Evolutionary conservation across 2,113 vertebrate species (phyloP).

Genomic region (Macquaria ambigua): DNA sequence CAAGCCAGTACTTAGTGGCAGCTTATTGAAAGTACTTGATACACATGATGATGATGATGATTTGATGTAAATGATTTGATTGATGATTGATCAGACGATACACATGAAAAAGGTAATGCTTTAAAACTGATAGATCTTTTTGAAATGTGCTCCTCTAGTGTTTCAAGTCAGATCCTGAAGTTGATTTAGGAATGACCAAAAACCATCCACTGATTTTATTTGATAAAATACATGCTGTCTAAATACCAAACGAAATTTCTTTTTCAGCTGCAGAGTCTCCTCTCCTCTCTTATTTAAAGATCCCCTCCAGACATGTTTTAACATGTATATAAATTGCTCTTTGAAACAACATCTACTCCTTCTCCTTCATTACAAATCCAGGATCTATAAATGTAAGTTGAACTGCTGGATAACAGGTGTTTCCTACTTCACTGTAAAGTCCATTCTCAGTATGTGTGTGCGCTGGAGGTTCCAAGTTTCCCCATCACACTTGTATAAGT

Average conservation of each 20-base stretch:
- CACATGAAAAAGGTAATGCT: not conserved
- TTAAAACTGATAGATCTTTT: not conserved
- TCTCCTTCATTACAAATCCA: too few species aligned
- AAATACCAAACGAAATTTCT: not conserved
- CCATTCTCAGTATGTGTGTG: too few species aligned
- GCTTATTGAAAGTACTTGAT: conserved; percentile 6
- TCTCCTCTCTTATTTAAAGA: too few species aligned
- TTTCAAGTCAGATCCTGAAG: not conserved
- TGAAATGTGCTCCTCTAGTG: not conserved
- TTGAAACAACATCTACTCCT: too few species aligned
- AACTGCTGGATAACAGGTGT: too few species aligned
- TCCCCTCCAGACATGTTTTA: too few species aligned
- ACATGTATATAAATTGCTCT: too few species aligned
- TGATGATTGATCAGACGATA: not conserved
- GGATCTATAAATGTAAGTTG: too few species aligned
- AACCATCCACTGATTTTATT: not conserved
- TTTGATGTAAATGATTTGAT: conserved; percentile 26
- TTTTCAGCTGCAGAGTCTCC: not conserved
- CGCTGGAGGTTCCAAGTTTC: too few species aligned
- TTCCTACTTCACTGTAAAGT: too few species aligned
- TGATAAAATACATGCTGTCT: not conserved
- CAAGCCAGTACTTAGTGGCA: conserved; percentile 25
- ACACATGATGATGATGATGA: conserved; percentile 14
- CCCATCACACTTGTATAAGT: too few species aligned
- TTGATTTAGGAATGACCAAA: not conserved